A percentile compares a stretch with the other conserved stretches of the same genome.
Evolutionary conservation across 1,140 invertebrate genomes (phyloP).

Genomic region (Drosophila arawakana): DNA sequence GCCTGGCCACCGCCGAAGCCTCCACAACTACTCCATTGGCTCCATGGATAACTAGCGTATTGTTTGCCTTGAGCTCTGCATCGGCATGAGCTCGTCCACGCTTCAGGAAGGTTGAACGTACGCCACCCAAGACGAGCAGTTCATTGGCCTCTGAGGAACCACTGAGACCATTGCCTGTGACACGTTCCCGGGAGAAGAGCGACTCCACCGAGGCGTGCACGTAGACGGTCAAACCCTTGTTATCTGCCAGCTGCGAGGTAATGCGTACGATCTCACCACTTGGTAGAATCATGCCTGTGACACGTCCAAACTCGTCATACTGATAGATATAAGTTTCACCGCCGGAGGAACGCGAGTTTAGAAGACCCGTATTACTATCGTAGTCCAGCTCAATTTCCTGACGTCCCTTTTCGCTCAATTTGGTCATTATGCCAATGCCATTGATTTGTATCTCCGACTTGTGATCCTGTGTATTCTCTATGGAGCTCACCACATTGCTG

Average conservation of each 20-base stretch:
- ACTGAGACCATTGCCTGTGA: conserved; percentile 18
- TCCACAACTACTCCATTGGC: conserved; percentile 89
- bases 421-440: conserved; percentile 93
- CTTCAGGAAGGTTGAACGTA: conserved; percentile 86
- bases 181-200: conserved; percentile 73
- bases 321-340: conserved; percentile 95
- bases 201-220: conserved; percentile 85
- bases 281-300: conserved; percentile 93
- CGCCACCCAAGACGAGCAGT: conserved; percentile 86
- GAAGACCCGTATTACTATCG: conserved; percentile 91
- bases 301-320: conserved; percentile 94
- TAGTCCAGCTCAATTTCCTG: conserved; percentile 94
- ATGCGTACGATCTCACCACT: conserved; percentile 95
- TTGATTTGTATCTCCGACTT: conserved; percentile 95
- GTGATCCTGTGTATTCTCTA: conserved; percentile 96
- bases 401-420: conserved; percentile 91
- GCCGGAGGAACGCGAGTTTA: conserved; percentile 92
- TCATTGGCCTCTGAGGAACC: conserved; percentile 83
- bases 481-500: conserved; percentile 94
- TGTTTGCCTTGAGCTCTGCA: conserved; percentile 91
- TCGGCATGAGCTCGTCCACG: conserved; percentile 89
- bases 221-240: conserved; percentile 90
- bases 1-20: conserved; percentile 91
- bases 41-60: conserved; percentile 89
- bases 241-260: conserved; percentile 89